Evolutionary conservation across 2,797 vertebrate genomes (phyloP).

Genomic region (Gambusia yucatana): DNA sequence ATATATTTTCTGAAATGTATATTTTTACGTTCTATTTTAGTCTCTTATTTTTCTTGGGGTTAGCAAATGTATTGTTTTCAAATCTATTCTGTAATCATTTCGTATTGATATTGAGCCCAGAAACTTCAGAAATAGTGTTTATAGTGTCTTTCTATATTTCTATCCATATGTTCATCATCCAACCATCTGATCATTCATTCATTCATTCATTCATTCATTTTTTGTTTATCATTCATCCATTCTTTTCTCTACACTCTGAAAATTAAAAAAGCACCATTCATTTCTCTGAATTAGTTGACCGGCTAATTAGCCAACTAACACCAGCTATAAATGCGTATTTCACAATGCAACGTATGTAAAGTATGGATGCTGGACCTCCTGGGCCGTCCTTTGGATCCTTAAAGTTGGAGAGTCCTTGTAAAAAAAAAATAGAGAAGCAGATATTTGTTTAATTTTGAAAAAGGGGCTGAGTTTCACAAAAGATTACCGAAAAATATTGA

Average conservation of each 20-base stretch:
- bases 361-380: neutral
- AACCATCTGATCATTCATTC: neutral
- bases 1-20: neutral
- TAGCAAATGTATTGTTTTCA: neutral
- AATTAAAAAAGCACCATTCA: neutral
- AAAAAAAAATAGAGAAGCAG: neutral
- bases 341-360: neutral
- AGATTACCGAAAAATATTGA: neutral
- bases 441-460: neutral
- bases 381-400: neutral
- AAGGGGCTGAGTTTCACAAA: neutral
- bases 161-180: neutral
- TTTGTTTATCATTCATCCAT: neutral
- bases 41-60: neutral
- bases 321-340: neutral
- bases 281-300: neutral
- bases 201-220: neutral
- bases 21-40: neutral
- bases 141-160: neutral
- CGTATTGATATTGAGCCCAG: neutral
- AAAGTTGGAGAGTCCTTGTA: neutral
- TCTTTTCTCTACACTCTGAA: neutral
- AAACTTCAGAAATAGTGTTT: neutral
- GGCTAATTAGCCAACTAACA: neutral
- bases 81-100: neutral